phyloP scores from a whole-genome alignment of 1,140 invertebrate species.

The Acromyrmex heyeri region DNA sequence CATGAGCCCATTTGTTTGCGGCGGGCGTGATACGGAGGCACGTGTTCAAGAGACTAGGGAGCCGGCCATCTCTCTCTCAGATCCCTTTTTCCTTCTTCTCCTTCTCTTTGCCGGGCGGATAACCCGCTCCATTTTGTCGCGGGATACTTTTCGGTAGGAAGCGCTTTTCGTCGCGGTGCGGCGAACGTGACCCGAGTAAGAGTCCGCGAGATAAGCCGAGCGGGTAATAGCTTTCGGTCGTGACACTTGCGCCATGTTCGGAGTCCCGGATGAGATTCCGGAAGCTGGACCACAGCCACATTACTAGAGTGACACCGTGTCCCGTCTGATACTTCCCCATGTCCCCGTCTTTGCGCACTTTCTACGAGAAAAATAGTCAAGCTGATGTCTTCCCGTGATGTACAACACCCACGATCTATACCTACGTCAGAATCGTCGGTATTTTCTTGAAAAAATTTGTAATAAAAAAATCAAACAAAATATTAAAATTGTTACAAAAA shows the following conservation, averaged over 20 bases:
- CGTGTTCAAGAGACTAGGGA: slow-evolving; percentile 28
- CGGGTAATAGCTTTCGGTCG: slow-evolving; percentile 65
- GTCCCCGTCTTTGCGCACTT: background rate
- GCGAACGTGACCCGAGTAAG: slow-evolving; percentile 63
- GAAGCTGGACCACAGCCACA: slow-evolving; percentile 44
- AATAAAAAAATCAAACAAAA: too few species aligned
- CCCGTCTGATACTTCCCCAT: slow-evolving; percentile 12
- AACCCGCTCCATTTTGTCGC: slow-evolving; percentile 40
- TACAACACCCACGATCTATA: background rate
- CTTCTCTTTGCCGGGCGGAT: background rate
- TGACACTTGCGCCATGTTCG: slow-evolving; percentile 59
- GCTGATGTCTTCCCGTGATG: background rate
- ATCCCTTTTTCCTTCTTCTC: background rate
- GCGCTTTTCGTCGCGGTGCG: slow-evolving; percentile 49
- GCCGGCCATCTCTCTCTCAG: background rate
- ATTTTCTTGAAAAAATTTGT: too few species aligned
- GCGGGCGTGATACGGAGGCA: slow-evolving; percentile 24
- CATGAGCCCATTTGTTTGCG: slow-evolving; percentile 37
- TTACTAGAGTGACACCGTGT: slow-evolving; percentile 46
- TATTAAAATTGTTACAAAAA: too few species aligned
- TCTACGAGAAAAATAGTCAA: slow-evolving; percentile 4
- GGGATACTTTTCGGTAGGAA: slow-evolving; percentile 61
- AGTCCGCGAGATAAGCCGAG: slow-evolving; percentile 62
- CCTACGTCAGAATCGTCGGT: background rate
- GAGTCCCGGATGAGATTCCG: slow-evolving; percentile 51